Conservation (phyloP, 2,797 vertebrate genomes). For the Lutra lutra region DNA sequence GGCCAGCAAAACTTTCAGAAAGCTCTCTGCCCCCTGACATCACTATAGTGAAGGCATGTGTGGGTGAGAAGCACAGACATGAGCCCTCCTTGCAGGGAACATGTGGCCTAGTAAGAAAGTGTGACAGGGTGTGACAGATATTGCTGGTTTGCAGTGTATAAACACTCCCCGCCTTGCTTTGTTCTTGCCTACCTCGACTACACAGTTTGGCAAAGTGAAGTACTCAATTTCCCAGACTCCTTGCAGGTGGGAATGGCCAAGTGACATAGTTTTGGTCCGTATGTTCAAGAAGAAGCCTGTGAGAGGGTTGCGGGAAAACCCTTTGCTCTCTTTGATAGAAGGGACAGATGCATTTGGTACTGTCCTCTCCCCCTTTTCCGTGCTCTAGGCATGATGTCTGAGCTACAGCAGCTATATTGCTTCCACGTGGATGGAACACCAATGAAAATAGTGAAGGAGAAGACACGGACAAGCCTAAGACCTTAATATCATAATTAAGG, state of each 20-base stretch:
- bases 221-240: background rate
- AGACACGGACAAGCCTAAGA: background rate
- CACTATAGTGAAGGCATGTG: background rate
- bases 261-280: background rate
- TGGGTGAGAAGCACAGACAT: background rate
- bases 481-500: background rate
- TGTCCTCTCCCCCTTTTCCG: background rate
- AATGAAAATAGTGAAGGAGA: background rate
- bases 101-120: background rate
- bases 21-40: accelerated
- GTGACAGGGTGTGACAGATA: background rate
- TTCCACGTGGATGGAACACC: background rate
- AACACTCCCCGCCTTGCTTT: background rate
- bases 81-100: background rate
- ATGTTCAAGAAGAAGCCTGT: background rate
- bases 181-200: background rate
- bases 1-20: background rate
- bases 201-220: background rate
- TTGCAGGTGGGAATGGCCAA: background rate
- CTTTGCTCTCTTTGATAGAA: background rate
- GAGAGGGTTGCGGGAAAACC: background rate
- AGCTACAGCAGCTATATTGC: background rate
- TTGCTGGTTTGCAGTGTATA: background rate
- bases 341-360: background rate
- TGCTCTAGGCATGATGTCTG: background rate